Evolutionary conservation across 2,113 vertebrate genomes (phyloP).

Genomic region (Pampusana beccarii): DNA sequence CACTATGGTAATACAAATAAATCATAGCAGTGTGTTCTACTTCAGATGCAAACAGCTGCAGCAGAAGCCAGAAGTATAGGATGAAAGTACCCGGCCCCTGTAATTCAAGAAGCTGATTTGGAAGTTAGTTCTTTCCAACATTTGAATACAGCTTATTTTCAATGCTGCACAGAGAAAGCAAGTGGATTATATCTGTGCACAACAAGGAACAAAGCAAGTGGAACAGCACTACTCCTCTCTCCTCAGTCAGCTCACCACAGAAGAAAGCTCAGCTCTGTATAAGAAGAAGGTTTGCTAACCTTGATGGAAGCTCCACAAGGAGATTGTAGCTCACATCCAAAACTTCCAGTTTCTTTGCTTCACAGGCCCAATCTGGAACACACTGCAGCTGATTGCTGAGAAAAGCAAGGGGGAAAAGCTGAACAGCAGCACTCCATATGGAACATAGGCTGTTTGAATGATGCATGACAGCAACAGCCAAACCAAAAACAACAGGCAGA

Average conservation of each 20-base stretch:
- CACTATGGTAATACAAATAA: not conserved
- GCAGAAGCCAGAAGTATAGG: not conserved
- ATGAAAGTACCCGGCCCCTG: not conserved
- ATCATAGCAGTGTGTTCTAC: not conserved
- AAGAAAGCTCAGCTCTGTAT: not conserved
- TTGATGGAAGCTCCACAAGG: constrained; percentile 85
- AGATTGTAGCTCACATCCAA: constrained; percentile 89
- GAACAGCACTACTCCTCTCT: not conserved
- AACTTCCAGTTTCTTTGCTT: constrained; percentile 92
- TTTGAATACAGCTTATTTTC: not conserved
- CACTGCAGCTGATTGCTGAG: constrained; percentile 90
- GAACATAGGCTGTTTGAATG: not conserved
- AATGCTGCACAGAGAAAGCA: not conserved
- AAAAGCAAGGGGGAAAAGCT: constrained; percentile 23
- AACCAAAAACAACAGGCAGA: not conserved
- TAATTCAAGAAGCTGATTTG: not conserved
- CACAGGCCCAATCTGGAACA: constrained; percentile 93
- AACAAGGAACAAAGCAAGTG: not conserved
- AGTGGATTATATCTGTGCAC: not conserved
- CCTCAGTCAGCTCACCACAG: not conserved
- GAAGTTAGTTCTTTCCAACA: not conserved
- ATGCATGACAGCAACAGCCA: not conserved
- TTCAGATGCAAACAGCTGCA: not conserved
- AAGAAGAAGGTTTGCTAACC: constrained; percentile 73
- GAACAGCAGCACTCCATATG: not conserved